These are phyloP conservation scores for Drosophila algonquin DNA, from an alignment of 2,888 invertebrate species.

Conservation along the genomic window DNA sequence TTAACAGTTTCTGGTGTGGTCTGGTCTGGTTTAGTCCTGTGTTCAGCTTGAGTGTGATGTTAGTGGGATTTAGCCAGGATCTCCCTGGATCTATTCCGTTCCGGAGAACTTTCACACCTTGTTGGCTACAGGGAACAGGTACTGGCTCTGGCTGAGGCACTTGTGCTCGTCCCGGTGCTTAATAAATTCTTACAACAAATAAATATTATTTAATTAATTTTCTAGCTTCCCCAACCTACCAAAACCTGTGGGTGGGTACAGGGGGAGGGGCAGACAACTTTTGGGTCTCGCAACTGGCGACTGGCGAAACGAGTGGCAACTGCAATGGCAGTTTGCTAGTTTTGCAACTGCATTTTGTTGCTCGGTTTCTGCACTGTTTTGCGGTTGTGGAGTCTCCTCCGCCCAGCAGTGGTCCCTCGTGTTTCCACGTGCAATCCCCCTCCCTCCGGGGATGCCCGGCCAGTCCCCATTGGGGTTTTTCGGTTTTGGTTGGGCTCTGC, in stretches of 20 bases:
- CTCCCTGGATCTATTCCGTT: not conserved
- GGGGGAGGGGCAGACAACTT: slow-evolving; percentile 23
- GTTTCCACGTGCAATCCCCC: too few species aligned
- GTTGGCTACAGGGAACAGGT: slow-evolving; percentile 23
- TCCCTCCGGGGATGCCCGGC: not conserved
- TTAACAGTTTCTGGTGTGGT: slow-evolving; percentile 60
- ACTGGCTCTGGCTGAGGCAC: not conserved
- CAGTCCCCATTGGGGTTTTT: slow-evolving; percentile 31
- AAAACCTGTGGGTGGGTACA: not conserved
- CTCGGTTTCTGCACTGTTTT: slow-evolving; percentile 54
- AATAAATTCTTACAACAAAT: slow-evolving; percentile 64
- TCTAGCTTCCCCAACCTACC: slow-evolving; percentile 20
- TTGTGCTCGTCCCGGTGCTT: slow-evolving; percentile 5
- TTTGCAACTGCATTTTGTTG: slow-evolving; percentile 48
- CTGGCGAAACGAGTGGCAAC: slow-evolving; percentile 15
- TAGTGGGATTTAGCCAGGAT: slow-evolving; percentile 27
- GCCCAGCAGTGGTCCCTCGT: not conserved
- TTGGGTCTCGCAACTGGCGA: slow-evolving; percentile 6
- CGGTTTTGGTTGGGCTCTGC: slow-evolving; percentile 31
- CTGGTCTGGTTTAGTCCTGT: slow-evolving; percentile 24
- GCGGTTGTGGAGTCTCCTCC: slow-evolving; percentile 22
- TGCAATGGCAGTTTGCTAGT: slow-evolving; percentile 37
- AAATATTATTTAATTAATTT: slow-evolving; percentile 77
- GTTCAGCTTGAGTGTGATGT: slow-evolving; percentile 40
- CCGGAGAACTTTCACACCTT: slow-evolving; percentile 32